Evolutionary conservation across 2,797 vertebrate species (phyloP), one percentile per base, ranked within the genome.

Genomic region (Xenops minutus): DNA sequence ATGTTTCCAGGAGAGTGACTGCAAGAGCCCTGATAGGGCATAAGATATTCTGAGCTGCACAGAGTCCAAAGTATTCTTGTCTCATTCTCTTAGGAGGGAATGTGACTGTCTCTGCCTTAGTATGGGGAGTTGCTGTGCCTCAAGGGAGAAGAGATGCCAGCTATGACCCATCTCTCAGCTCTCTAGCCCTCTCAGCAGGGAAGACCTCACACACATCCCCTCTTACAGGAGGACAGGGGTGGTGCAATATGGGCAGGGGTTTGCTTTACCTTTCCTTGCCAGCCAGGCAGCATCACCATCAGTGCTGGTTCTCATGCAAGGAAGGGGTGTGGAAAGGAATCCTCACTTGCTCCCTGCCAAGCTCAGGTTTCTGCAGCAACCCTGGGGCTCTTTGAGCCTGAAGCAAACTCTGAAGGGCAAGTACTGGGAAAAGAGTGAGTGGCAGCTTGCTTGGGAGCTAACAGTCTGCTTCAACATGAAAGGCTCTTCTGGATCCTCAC

Each of bases 101-200:
- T 1, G 6, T 67, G 49, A 22, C 58, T 7, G 41, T 14, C 36
- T 69, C 34, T 79, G 34, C 55, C 19, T 44, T 46, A 9, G 13
- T 34, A 23, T 0, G 0, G 37, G 26, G n/a, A 66, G 8, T 0
- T 11, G 34, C 63, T 68, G 21, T 46, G 32, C 27, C 30, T 61
- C 0, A 0, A 34, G 26, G 41, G 41, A 64, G 63, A 11, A 59
- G 30, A 1, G 0, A 10, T 51, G 29, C 39, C 26, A 17, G 20
- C 46, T 80, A 23, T 79, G 49, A 32, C 41, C 19, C 3, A 7
- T 62, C 43, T 62, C 30, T 61, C n/a, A 26, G 12, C 48, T 52
- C n/a, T 61, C 36, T 1, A 4, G 34, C 43, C 30, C 32, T 41
- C 55, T 93, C 0, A 1, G 23, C 41, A 27, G 22, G 37, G 67